Percentiles rank a stretch among this genome's conserved stretches.
These are phyloP conservation scores for Cryptocephalus moraei DNA, from an alignment of 2,888 invertebrate species.

Conservation along the genomic window DNA sequence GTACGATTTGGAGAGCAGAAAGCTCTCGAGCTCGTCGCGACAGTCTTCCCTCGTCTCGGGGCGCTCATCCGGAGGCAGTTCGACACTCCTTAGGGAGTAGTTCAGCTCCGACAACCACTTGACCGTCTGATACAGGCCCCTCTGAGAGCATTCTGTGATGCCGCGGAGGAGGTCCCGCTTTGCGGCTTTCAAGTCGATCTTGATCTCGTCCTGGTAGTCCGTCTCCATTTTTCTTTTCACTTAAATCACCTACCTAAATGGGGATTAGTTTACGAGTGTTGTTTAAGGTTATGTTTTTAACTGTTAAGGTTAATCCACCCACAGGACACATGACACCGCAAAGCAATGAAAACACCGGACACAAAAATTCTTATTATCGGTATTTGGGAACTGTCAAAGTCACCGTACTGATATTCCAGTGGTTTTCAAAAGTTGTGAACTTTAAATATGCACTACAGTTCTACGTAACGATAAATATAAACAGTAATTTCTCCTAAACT, in stretches of 20 bases:
- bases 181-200: constrained; percentile 48
- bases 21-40: constrained; percentile 59
- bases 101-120: constrained; percentile 87
- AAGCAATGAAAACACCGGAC: too few species aligned
- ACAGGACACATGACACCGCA: too few species aligned
- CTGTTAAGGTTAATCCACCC: too few species aligned
- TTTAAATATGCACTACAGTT: too few species aligned
- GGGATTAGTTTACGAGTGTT: too few species aligned
- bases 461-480: too few species aligned
- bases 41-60: constrained; percentile 39
- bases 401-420: too few species aligned
- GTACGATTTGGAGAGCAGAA: constrained; percentile 73
- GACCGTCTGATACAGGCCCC: constrained; percentile 69
- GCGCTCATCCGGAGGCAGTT: constrained; percentile 45
- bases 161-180: constrained; percentile 55
- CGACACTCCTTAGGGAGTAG: constrained; percentile 60
- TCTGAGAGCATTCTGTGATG: constrained; percentile 63
- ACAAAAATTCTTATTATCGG: too few species aligned
- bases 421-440: too few species aligned
- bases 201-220: constrained; percentile 13
- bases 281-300: too few species aligned
- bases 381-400: too few species aligned
- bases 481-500: too few species aligned
- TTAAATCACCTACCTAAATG: neutral
- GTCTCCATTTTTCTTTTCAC: constrained; percentile 7